Base-by-base conservation (phyloP, 2,113 vertebrate species). In the Plotosus lineatus region DNA sequence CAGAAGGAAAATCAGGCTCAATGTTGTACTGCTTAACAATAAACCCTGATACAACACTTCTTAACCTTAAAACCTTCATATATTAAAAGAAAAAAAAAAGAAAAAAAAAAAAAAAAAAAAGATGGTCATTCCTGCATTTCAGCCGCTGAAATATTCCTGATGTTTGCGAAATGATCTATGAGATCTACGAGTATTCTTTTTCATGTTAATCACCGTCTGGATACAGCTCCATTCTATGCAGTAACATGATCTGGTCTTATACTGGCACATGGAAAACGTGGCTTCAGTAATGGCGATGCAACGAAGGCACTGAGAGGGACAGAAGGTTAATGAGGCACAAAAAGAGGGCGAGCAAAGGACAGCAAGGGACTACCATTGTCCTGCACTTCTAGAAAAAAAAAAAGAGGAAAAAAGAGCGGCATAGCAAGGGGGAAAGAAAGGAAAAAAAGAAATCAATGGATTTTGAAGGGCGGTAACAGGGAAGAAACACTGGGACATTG, bases 401-500 rank as follows among this genome's bases (percentile, higher is more conserved):
- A 77, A 36, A 61, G 28, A 14, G 44, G 61, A 53, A 61, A 46
- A 55, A 73, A n/a, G 23, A 42, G 26, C 21, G 11, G 65, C 50
- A 36, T 28, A 23, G n/a, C 61, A 73, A 23, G n/a, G 40, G 23
- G 58, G 66, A 61, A 66, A 23, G 38, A 19, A 77, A 44, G 40
- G 75, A 17, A 58, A 19, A 33, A 38, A 51, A 63, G 60, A 42
- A 75, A 71, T 83, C 72, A 84, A 79, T 78, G 79, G 58, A 72
- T 46, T 81, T 87, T 90, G 89, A 88, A 88, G 88, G 89, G 21
- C 46, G 40, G 79, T 7, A n/a, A 78, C 38, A 50, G 26, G 58
- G 79, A n/a, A 50, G 31, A 71, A 76, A 81, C 77, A 50, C 15
- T 84, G 87, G 23, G 40, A 15, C 73, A 77, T 40, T 69, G 69